Evolutionary conservation across 1,140 invertebrate genomes (phyloP), one percentile per base, ranked within the genome.

Genomic region (Euwallacea fornicatus): DNA sequence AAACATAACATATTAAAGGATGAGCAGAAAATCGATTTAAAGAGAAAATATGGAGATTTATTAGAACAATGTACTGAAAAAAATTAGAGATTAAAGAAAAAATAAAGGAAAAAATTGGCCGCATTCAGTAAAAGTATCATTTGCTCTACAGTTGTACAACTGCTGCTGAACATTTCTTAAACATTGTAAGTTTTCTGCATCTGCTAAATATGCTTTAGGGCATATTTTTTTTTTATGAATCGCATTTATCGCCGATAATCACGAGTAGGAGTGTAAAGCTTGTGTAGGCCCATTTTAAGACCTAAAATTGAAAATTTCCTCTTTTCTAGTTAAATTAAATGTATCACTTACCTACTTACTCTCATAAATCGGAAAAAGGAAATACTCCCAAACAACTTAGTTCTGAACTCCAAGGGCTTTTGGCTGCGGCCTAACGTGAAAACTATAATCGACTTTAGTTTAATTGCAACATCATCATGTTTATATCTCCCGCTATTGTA

Each of bases 401-500:
- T n/a, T 54, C 54, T 65, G 15, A 65, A 65, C 1, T 53, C 63
- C 9, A 65, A 41, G 11, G 47, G 43, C 7, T n/a, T 53, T 41
- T 65, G 63, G 2, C 46, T 41, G 50, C 63, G 16, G 13, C 13
- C 46, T n/a, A 65, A 33, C 11, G 63, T 47, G 33, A 65, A 53
- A 7, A 65, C 41, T 42, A 65, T 6, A 16, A 41, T 7, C 15
- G n/a, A 10, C 9, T 65, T 65, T 16, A 54, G n/a, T 53, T 53
- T 41, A 42, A 61, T n/a, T 61, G 59, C 21, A 7, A 43, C 16
- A 15, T 2, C 13, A 46, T 15, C 43, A n/a, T 47, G 21, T 15
- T 67, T n/a, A 21, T 65, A 59, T 54, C 69, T 66, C 2, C 63
- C 9, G 44, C 68, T 70, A 7, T 70, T 62, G 42, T 46, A 70